A percentile compares a stretch with the other conserved stretches of the same genome.
Conservation (phyloP, 2,113 vertebrate genomes). For the Chroicocephalus ridibundus region DNA sequence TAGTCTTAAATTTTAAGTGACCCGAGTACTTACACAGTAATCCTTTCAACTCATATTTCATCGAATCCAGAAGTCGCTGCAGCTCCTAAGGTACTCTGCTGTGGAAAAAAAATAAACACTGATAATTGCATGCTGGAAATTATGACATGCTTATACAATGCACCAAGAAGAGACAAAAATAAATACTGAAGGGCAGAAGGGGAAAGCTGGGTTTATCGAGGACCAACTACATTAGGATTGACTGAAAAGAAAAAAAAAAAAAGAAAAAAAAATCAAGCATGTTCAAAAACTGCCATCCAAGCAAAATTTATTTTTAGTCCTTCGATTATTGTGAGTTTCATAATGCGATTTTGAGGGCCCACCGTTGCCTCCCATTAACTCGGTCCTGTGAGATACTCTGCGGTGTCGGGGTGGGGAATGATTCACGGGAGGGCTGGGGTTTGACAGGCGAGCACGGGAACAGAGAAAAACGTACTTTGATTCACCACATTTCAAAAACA, state of each 20-base stretch:
- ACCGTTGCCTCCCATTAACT: neutral
- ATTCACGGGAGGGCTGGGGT: neutral
- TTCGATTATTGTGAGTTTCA: neutral
- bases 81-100: conserved; percentile 38
- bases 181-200: conserved; percentile 17
- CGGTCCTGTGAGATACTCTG: neutral
- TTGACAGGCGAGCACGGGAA: neutral
- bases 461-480: neutral
- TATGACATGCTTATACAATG: neutral
- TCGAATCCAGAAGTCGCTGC: conserved; percentile 21
- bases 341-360: neutral
- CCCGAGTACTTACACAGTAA: conserved; percentile 29
- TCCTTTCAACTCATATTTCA: conserved; percentile 36
- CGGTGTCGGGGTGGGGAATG: neutral
- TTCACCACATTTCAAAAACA: neutral
- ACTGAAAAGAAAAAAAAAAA: neutral
- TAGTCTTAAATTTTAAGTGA: neutral
- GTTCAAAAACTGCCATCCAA: conserved; percentile 35
- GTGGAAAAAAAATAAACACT: conserved; percentile 2
- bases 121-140: conserved; percentile 47
- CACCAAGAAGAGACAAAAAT: conserved; percentile 30
- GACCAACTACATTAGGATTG: conserved; percentile 31
- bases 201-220: conserved; percentile 15
- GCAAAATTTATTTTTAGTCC: conserved; percentile 34
- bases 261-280: neutral